Evolutionary conservation across 2,113 vertebrate genomes (phyloP), one percentile per base, ranked within the genome.

Genomic region (Trochalopteron elliotii): DNA sequence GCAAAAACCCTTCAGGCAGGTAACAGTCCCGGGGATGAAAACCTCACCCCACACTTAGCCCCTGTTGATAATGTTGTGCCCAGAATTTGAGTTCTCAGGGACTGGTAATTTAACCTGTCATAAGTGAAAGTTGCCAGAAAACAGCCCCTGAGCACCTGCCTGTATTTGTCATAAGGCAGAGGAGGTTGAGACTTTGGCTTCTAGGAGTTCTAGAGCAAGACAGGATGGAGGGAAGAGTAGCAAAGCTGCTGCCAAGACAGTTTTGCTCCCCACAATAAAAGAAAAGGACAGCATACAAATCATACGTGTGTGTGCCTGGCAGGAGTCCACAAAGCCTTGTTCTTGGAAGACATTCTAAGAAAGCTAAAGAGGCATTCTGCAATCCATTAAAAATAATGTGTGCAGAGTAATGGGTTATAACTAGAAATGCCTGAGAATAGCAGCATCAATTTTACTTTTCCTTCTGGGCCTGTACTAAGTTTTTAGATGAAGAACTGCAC

Each of bases 291-390:
- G 90, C 49, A 50, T 42, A 89, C 20, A 95, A 92, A 90, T 89
- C 68, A 59, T 44, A 71, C 0, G 11, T 92, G 75, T 74, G 39
- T 64, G 47, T 33, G n/a, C 72, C 77, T 94, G 93, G 92, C 90
- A 93, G 83, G 64, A 90, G 49, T 75, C 96, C 92, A 89, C 59
- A 93, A 85, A 92, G 44, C 49, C 79, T 90, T 75, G 33, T 81
- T 96, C 93, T 89, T 90, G 80, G 90, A 94, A 94, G 72, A 81
- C 53, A 42, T 90, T 92, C 86, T 78, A 56, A 92, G 86, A 93
- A 92, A 94, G 65, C 69, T 81, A 57, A 71, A 93, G 60, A 93
- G 53, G 53, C 60, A 92, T 52, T 75, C 60, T 11, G 9, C 77
- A 95, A 92, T 72, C 85, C 80, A 91, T 78, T 90, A 94, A 89